A percentile compares a stretch with the other conserved stretches of the same genome.
Evolutionary conservation across 2,888 invertebrate genomes (phyloP).

Genomic region (Mayetiola destructor): DNA sequence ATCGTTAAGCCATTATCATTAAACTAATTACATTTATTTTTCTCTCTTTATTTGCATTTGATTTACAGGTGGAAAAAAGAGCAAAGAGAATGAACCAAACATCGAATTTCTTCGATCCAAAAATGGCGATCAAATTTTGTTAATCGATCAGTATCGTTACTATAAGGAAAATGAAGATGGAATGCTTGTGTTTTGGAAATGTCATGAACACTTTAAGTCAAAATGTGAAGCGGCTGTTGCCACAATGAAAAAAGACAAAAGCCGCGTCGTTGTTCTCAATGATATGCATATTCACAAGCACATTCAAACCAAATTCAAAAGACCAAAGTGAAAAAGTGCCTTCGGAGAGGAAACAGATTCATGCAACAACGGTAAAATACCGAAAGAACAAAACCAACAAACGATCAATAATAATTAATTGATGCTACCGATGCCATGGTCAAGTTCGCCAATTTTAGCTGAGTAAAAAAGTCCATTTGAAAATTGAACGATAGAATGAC

Average conservation of each 20-base stretch:
- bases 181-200: conserved; percentile 15
- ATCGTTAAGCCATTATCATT: too few species aligned
- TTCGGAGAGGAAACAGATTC: too few species aligned
- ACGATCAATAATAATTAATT: not conserved
- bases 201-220: conserved; percentile 14
- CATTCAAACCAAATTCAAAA: too few species aligned
- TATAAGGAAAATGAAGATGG: conserved; percentile 10
- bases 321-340: too few species aligned
- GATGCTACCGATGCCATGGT: too few species aligned
- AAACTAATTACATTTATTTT: not conserved
- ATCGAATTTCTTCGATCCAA: conserved; percentile 12
- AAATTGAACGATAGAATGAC: too few species aligned
- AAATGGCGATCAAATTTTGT: conserved; percentile 12
- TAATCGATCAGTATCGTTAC: conserved; percentile 14
- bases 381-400: not conserved
- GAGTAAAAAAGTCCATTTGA: too few species aligned
- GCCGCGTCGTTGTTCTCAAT: conserved; percentile 13
- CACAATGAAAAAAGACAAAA: conserved; percentile 14
- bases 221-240: conserved; percentile 15
- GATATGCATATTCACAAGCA: conserved; percentile 16
- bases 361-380: too few species aligned
- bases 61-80: not conserved
- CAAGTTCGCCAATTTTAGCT: too few species aligned
- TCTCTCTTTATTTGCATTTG: not conserved
- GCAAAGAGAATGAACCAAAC: not conserved